Conservation (phyloP, 1,140 invertebrate species). For the Zaprionus capensis region DNA sequence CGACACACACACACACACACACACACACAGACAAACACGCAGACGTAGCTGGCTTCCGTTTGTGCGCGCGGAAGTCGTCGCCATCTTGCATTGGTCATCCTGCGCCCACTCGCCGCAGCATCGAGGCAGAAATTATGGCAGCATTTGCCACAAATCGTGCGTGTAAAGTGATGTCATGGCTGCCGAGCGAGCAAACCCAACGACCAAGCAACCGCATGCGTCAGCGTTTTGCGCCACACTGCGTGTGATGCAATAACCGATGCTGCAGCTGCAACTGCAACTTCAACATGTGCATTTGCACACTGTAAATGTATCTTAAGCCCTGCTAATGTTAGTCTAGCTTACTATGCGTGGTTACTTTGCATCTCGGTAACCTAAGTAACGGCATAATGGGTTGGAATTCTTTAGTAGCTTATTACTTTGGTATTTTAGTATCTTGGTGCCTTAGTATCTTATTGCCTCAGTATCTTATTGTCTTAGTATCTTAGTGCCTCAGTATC, state of each 20-base stretch:
- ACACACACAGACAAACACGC: slow-evolving; percentile 11
- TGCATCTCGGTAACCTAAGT: neutral
- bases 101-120: slow-evolving; percentile 70
- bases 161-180: slow-evolving; percentile 80
- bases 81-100: slow-evolving; percentile 80
- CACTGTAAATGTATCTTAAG: neutral
- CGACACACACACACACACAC: no score
- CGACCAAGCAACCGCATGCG: slow-evolving; percentile 58
- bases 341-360: neutral
- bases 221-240: slow-evolving; percentile 63
- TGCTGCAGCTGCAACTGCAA: slow-evolving; percentile 8
- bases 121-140: slow-evolving; percentile 74
- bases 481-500: no score
- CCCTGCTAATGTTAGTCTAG: no score
- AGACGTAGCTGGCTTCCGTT: slow-evolving; percentile 68
- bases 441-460: neutral
- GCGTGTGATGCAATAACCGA: slow-evolving; percentile 69
- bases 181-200: slow-evolving; percentile 22
- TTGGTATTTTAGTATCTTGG: neutral
- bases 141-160: slow-evolving; percentile 81
- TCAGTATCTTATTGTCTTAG: no score
- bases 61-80: slow-evolving; percentile 75
- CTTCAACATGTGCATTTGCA: slow-evolving; percentile 9
- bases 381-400: neutral
- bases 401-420: neutral